Base-by-base conservation (phyloP, 2,113 vertebrate genomes). In the Menidia beryllina region DNA sequence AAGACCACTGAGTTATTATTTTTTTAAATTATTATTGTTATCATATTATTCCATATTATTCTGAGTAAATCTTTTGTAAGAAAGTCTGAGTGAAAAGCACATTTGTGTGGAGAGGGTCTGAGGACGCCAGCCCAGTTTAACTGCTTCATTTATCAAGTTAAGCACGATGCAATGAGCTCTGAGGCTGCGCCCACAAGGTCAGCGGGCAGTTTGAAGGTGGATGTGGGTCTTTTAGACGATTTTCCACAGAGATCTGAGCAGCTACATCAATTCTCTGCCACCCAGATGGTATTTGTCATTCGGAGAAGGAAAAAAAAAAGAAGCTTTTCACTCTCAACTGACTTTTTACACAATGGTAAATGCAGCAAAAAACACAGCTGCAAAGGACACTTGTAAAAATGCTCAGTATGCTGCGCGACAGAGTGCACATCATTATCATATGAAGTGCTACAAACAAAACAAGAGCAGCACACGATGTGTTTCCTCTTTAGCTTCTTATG, bases 101-200 rank as follows among this genome's bases (percentile, higher is more conserved):
- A 64, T 45, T 17, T n/a, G 3, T 10, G 30, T 30, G 2, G 53
- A 12, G 10, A 21, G 50, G 47, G 24, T 54, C 8, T 43, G 17
- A 36, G 50, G 52, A 55, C 25, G 21, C 65, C 60, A 23, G 73
- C 27, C 26, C n/a, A 72, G 61, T 66, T 71, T 0, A 74, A 58
- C 79, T 63, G 26, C 55, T 11, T 50, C 80, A 69, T 77, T 79
- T 49, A 72, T 83, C 75, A 83, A 75, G 67, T 69, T 53, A 74
- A 81, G 65, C 36, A 67, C 68, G 75, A 75, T 69, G 79, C 72
- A 72, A 83, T 75, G 80, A 79, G 85, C 77, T 83, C 69, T 7
- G 57, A 69, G 70, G 81, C 79, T 52, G 63, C 73, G 0, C 30
- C 50, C 65, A 50, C 87, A 85, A 86, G 82, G 87, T 85, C 77